phyloP scores from a whole-genome alignment of 1,140 invertebrate genomes.

The Diplogasteroides magnus region DNA sequence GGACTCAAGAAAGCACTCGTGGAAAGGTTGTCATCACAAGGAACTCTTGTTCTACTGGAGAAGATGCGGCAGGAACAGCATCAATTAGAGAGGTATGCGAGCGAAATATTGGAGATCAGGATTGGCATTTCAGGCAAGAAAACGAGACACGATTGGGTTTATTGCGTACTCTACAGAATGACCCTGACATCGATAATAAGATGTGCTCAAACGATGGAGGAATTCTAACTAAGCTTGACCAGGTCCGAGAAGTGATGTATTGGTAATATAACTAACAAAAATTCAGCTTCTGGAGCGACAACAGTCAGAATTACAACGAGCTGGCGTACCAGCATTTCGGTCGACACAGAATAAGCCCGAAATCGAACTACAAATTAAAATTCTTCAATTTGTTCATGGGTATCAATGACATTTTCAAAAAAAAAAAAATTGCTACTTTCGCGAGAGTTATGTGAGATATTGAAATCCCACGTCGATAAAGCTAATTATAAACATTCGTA shows the following conservation, averaged over 20 bases:
- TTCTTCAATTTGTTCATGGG: slow-evolving; percentile 6
- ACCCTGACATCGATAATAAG: background rate
- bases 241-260: background rate
- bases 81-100: slow-evolving; percentile 1
- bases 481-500: no score
- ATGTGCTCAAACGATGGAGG: background rate
- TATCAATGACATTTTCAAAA: no score
- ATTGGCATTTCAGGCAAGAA: background rate
- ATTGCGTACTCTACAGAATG: background rate
- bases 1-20: slow-evolving; percentile 4
- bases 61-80: slow-evolving; percentile 5
- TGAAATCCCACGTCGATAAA: no score
- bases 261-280: background rate
- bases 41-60: background rate
- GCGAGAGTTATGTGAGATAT: no score
- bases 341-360: slow-evolving; percentile 3
- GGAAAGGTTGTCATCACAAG: background rate
- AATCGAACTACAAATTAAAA: slow-evolving; percentile 8
- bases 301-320: background rate
- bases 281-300: background rate
- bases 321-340: slow-evolving; percentile 6
- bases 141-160: background rate
- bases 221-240: slow-evolving; percentile 5
- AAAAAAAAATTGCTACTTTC: no score
- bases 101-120: background rate